Percentiles rank a stretch among this genome's conserved stretches.
Evolutionary conservation across 2,888 invertebrate species (phyloP).

Genomic region (Buathra laborator): DNA sequence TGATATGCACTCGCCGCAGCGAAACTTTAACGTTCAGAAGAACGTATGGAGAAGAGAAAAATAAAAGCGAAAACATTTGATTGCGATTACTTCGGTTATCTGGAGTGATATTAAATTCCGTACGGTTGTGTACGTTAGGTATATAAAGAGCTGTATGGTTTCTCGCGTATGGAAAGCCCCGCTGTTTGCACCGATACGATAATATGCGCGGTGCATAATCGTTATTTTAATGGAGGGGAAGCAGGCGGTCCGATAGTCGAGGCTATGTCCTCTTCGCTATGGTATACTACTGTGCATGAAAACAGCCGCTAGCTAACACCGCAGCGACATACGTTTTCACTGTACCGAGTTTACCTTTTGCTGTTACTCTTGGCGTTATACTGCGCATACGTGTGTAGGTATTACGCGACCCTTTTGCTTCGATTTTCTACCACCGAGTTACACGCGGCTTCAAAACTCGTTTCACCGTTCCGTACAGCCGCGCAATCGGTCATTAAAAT

Average conservation of each 20-base stretch:
- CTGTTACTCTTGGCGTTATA: conserved; percentile 22
- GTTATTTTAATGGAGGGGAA: conserved; percentile 83
- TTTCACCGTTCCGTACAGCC: conserved; percentile 52
- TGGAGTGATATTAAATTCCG: conserved; percentile 53
- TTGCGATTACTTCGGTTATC: conserved; percentile 44
- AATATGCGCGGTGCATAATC: conserved; percentile 79
- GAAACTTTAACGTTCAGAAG: background rate
- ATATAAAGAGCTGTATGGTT: conserved; percentile 22
- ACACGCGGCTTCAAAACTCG: conserved; percentile 51
- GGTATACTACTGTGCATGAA: conserved; percentile 13
- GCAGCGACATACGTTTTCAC: conserved; percentile 77
- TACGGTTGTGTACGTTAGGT: conserved; percentile 11
- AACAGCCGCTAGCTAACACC: conserved; percentile 48
- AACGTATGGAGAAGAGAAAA: background rate
- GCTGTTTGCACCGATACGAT: conserved; percentile 72
- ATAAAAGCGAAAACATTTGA: conserved; percentile 26
- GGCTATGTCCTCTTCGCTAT: conserved; percentile 1
- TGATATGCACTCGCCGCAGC: background rate
- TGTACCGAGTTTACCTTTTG: conserved; percentile 77
- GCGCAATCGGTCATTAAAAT: conserved; percentile 77
- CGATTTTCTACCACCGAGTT: conserved; percentile 41
- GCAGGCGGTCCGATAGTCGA: conserved; percentile 77
- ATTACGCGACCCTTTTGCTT: conserved; percentile 78
- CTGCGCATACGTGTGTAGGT: background rate
- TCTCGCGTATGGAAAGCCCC: conserved; percentile 36